Conservation (phyloP, 2,113 vertebrate species). For the Serinus canaria region DNA sequence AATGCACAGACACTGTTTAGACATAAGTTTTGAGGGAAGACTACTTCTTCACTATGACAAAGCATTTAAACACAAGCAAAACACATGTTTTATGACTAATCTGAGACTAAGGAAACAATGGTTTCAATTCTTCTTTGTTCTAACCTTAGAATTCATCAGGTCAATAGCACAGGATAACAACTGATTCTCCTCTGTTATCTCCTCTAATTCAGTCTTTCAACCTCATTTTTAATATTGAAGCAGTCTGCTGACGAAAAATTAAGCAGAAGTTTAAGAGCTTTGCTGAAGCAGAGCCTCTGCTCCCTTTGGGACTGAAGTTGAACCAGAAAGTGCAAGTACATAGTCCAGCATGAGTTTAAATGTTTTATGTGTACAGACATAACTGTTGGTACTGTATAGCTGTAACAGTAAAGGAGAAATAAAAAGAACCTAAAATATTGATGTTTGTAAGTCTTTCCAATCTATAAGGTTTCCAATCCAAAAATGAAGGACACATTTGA, state of each 20-base stretch:
- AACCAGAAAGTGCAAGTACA: not conserved
- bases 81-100: slow-evolving; percentile 2
- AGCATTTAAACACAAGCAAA: not conserved
- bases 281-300: not conserved
- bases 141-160: not conserved
- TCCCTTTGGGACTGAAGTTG: not conserved
- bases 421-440: not conserved
- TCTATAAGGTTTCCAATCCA: not conserved
- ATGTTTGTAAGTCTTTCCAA: not conserved
- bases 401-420: not conserved
- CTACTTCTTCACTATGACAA: not conserved
- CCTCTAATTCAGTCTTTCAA: not conserved
- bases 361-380: not conserved
- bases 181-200: not conserved
- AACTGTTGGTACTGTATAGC: not conserved
- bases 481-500: not conserved
- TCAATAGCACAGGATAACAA: not conserved
- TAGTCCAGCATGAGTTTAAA: not conserved
- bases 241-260: not conserved
- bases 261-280: not conserved
- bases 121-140: slow-evolving; percentile 5
- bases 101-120: not conserved
- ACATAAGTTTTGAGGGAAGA: not conserved
- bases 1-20: not conserved
- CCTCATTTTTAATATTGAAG: not conserved